Evolutionary conservation across 2,113 vertebrate species (phyloP).

Genomic region (Apodemus speciosus): DNA sequence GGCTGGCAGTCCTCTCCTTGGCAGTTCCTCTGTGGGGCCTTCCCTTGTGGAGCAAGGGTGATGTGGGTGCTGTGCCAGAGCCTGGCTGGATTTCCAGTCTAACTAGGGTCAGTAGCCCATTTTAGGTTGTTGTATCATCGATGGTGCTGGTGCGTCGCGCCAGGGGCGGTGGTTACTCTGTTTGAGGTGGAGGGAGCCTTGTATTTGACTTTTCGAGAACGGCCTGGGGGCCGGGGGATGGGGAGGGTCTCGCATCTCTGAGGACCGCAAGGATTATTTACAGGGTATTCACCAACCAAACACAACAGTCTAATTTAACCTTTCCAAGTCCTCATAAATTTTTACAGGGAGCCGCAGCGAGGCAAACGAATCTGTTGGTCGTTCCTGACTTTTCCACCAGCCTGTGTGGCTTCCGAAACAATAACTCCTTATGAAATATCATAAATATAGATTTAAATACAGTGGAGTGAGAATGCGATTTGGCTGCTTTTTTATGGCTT

Average conservation of each 20-base stretch:
- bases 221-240: background rate
- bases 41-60: background rate
- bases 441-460: slow-evolving; percentile 90
- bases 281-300: slow-evolving; percentile 86
- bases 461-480: slow-evolving; percentile 84
- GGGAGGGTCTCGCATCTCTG: slow-evolving; percentile 34
- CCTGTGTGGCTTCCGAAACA: slow-evolving; percentile 86
- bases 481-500: slow-evolving; percentile 84
- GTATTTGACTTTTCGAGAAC: slow-evolving; percentile 82
- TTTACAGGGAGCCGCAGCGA: slow-evolving; percentile 86
- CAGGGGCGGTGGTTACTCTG: background rate
- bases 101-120: background rate
- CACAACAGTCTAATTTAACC: slow-evolving; percentile 90
- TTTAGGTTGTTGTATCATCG: background rate
- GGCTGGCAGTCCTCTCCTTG: background rate
- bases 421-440: slow-evolving; percentile 90
- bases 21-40: background rate
- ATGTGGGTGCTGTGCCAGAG: background rate
- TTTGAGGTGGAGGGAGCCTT: slow-evolving; percentile 55
- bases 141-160: background rate
- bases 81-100: background rate
- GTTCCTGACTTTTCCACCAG: slow-evolving; percentile 85
- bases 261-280: slow-evolving; percentile 84
- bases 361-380: slow-evolving; percentile 83
- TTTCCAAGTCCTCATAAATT: slow-evolving; percentile 89